Evolutionary conservation across 2,797 vertebrate species (phyloP).

Genomic region (Xiphophorus birchmanni): DNA sequence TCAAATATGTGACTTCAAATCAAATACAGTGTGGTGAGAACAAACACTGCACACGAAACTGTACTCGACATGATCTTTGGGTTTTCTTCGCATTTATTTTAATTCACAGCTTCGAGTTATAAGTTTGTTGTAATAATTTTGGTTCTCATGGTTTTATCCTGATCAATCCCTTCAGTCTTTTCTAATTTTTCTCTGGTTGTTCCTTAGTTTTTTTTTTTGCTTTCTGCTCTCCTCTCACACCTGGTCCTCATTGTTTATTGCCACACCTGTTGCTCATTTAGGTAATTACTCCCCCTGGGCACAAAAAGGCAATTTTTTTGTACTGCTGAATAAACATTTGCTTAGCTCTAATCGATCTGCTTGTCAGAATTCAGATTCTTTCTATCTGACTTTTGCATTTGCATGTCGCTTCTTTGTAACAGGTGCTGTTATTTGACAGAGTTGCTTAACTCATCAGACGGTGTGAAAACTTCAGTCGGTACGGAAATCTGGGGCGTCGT

Average conservation of each 20-base stretch:
- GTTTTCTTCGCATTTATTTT: neutral
- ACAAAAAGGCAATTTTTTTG: neutral
- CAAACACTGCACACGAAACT: neutral
- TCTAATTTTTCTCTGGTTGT: neutral
- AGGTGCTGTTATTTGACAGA: neutral
- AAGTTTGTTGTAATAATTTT: neutral
- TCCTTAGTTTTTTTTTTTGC: neutral
- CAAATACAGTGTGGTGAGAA: neutral
- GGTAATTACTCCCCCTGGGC: neutral
- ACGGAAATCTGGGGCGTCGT: neutral
- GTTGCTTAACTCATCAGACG: neutral
- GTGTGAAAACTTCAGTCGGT: neutral
- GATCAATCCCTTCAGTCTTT: neutral
- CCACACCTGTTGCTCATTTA: neutral
- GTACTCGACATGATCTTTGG: neutral
- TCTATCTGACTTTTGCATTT: neutral
- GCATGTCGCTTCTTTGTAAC: neutral
- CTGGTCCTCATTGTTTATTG: neutral
- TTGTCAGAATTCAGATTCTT: neutral
- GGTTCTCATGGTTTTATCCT: neutral
- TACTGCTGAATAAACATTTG: slow-evolving; percentile 6
- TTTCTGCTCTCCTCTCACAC: slow-evolving; percentile 2
- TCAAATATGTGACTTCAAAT: neutral
- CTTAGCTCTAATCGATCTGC: neutral
- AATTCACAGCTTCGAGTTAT: neutral